These are phyloP conservation scores for Xyliphius kryptos DNA, from an alignment of 2,113 vertebrate species.

Conservation along the genomic window DNA sequence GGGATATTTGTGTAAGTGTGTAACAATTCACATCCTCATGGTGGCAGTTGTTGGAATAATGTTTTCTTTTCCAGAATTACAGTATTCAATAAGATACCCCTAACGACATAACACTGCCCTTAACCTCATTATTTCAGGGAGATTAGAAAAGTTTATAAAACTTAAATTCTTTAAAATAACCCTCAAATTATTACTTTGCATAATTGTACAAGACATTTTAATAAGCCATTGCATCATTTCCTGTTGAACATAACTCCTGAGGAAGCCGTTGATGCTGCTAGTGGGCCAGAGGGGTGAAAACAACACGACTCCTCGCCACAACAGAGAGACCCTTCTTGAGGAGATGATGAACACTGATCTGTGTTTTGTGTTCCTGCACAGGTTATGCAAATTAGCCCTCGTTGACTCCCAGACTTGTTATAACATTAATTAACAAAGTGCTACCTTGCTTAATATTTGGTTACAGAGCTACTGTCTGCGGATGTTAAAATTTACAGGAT, in stretches of 20 bases:
- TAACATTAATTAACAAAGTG: constrained; percentile 75
- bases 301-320: constrained; percentile 32
- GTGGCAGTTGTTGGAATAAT: too few species aligned
- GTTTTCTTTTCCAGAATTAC: too few species aligned
- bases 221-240: constrained; percentile 37
- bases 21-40: too few species aligned
- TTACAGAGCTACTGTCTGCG: constrained; percentile 60
- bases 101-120: too few species aligned
- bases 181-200: constrained; percentile 17
- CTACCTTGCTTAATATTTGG: constrained; percentile 72
- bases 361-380: constrained; percentile 45
- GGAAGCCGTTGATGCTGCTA: constrained; percentile 13
- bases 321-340: constrained; percentile 27
- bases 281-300: constrained; percentile 41
- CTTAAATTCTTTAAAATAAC: neutral
- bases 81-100: too few species aligned
- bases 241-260: constrained; percentile 18
- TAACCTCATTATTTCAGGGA: too few species aligned
- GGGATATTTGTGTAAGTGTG: too few species aligned
- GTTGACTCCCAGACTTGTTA: constrained; percentile 47
- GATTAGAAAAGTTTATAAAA: neutral
- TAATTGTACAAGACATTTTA: constrained; percentile 27
- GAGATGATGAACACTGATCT: constrained; percentile 32
- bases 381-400: constrained; percentile 60
- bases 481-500: constrained; percentile 69